Percentiles rank a stretch among this genome's conserved stretches.
phyloP scores from a whole-genome alignment of 2,797 vertebrate species.

The Philypnodon macrostomus region DNA sequence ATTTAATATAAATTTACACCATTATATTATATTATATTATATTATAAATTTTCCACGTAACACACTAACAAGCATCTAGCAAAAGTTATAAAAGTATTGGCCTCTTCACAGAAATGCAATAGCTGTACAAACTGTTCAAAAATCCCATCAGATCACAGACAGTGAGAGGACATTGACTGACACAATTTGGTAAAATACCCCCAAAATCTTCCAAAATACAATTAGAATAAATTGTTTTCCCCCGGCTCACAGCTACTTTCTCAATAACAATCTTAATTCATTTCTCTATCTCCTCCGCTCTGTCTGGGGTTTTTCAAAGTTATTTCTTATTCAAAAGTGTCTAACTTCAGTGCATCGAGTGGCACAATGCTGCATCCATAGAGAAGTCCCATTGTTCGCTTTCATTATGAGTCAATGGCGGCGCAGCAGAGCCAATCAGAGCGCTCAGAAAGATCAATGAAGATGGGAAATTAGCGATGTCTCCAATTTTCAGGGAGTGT shows the following conservation, averaged over 20 bases:
- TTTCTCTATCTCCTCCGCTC: conserved; percentile 37
- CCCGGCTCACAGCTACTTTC: conserved; percentile 23
- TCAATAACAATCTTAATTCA: conserved; percentile 31
- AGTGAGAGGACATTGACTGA: background rate
- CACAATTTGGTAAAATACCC: background rate
- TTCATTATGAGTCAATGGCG: conserved; percentile 47
- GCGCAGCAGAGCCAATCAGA: conserved; percentile 40
- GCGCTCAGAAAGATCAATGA: conserved; percentile 55
- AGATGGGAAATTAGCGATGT: conserved; percentile 47
- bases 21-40: too few relatives aligned
- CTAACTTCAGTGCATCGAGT: conserved; percentile 7
- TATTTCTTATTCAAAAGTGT: conserved; percentile 8
- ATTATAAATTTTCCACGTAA: too few relatives aligned
- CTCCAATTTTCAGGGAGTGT: conserved; percentile 39
- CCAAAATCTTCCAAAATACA: background rate
- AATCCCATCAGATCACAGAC: background rate
- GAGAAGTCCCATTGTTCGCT: conserved; percentile 25
- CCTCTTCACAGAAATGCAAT: background rate
- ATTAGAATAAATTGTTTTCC: conserved; percentile 11
- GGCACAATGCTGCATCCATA: conserved; percentile 23
- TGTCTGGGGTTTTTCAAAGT: conserved; percentile 7
- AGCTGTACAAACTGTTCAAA: background rate
- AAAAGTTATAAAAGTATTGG: too few relatives aligned
- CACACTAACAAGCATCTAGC: too few relatives aligned
- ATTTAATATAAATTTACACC: too few relatives aligned